These are phyloP conservation scores for Hirtodrosophila confusa DNA, from an alignment of 2,888 invertebrate species.

Conservation along the genomic window DNA sequence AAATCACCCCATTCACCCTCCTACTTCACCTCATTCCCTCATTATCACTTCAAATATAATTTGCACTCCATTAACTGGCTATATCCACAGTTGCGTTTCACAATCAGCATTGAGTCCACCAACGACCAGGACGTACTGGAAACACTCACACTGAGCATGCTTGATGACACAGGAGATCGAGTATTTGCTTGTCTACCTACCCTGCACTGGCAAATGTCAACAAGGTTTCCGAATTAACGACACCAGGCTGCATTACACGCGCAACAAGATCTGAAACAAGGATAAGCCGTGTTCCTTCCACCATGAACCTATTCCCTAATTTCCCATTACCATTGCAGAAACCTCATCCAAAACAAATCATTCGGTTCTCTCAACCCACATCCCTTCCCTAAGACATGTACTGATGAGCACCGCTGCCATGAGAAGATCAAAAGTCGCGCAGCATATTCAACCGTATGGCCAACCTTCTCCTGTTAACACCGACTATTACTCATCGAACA, in stretches of 20 bases:
- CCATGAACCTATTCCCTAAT: too few relatives aligned
- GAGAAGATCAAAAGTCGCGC: slow-evolving; percentile 34
- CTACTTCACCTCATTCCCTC: not conserved
- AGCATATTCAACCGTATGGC: slow-evolving; percentile 83
- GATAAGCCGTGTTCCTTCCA: too few relatives aligned
- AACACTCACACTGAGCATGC: slow-evolving; percentile 86
- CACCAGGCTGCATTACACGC: too few relatives aligned
- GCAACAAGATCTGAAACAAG: too few relatives aligned
- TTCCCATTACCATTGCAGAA: too few relatives aligned
- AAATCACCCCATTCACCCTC: slow-evolving; percentile 81
- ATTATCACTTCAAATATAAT: slow-evolving; percentile 48
- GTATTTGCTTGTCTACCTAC: slow-evolving; percentile 62
- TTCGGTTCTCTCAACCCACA: too few relatives aligned
- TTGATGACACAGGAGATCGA: too few relatives aligned
- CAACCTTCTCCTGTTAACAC: not conserved
- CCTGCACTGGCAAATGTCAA: slow-evolving; percentile 89
- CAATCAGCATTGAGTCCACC: slow-evolving; percentile 84
- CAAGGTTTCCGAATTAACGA: too few relatives aligned
- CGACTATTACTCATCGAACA: slow-evolving; percentile 21
- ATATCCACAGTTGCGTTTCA: slow-evolving; percentile 80
- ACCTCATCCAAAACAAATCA: too few relatives aligned
- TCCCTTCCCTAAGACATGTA: too few relatives aligned
- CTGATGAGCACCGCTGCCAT: too few relatives aligned
- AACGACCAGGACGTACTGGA: slow-evolving; percentile 89
- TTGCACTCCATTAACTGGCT: slow-evolving; percentile 74